These are phyloP conservation scores for Strigamia crassipes DNA, from an alignment of 2,888 invertebrate genomes.

Conservation along the genomic window DNA sequence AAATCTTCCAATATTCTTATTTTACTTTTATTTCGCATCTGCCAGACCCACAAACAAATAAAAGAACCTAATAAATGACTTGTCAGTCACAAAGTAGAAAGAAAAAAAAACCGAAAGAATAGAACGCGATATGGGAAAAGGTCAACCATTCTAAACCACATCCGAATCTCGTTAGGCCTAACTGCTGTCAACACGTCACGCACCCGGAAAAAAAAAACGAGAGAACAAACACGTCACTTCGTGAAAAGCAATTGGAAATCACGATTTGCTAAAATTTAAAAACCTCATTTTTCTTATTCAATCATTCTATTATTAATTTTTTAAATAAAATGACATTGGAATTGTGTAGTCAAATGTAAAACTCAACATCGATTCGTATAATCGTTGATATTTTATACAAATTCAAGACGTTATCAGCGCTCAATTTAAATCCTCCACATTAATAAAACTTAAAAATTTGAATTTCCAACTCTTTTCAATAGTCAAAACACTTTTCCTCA, in stretches of 20 bases:
- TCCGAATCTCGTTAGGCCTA: slow-evolving; percentile 12
- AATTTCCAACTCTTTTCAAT: neutral
- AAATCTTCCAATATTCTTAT: too few relatives aligned
- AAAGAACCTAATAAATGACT: neutral
- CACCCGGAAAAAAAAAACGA: neutral
- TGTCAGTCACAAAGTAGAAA: neutral
- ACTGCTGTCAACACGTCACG: slow-evolving; percentile 3
- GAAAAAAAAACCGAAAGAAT: neutral
- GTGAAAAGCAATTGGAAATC: neutral
- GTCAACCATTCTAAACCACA: slow-evolving; percentile 22
- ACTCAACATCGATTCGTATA: neutral
- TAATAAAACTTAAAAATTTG: neutral
- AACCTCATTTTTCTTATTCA: neutral
- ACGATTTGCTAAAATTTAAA: neutral
- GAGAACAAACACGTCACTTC: neutral
- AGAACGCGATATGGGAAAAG: neutral
- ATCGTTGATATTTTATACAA: neutral
- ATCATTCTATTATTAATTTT: neutral
- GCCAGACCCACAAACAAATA: neutral
- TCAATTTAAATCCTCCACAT: neutral
- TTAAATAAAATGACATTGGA: neutral
- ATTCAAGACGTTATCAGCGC: neutral
- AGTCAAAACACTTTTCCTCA: neutral
- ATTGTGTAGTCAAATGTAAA: neutral
- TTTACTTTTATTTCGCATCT: too few relatives aligned